Evolutionary conservation across 2,888 invertebrate genomes (phyloP).

Genomic region (Ferrisia virgata): DNA sequence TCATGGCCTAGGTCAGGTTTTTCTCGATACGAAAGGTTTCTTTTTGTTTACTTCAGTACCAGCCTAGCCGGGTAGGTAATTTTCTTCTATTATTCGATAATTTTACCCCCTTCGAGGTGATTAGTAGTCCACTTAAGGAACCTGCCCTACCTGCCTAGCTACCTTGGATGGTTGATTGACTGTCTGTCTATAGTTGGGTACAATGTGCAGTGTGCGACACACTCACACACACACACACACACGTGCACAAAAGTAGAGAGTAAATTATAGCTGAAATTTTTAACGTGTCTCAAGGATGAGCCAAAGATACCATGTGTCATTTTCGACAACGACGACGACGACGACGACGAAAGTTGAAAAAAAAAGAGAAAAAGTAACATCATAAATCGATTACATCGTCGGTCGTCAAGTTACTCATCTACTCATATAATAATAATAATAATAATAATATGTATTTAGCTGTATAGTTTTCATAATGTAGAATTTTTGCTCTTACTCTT

Average conservation of each 20-base stretch:
- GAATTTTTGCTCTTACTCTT: not conserved
- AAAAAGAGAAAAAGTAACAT: too few species aligned
- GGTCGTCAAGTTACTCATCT: too few species aligned
- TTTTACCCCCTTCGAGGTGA: not conserved
- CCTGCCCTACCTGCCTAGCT: too few species aligned
- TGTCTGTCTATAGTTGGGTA: too few species aligned
- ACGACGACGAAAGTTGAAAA: not conserved
- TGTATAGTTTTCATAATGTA: not conserved
- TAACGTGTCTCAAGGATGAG: not conserved
- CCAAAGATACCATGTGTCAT: not conserved
- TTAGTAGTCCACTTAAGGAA: not conserved
- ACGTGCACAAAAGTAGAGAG: too few species aligned
- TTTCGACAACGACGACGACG: not conserved
- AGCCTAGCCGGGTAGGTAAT: not conserved
- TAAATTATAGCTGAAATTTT: too few species aligned
- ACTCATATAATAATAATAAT: too few species aligned
- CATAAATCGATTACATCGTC: not conserved
- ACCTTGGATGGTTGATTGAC: too few species aligned
- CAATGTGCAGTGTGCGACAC: too few species aligned
- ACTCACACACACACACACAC: too few species aligned
- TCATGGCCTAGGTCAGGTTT: slow-evolving; percentile 35
- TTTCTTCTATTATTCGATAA: not conserved
- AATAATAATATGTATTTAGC: too few species aligned
- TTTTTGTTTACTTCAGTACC: not conserved
- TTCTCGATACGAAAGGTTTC: not conserved